Percentiles rank a stretch among this genome's conserved stretches.
Evolutionary conservation across 1,140 invertebrate genomes (phyloP).

Genomic region (Panonychus citri): DNA sequence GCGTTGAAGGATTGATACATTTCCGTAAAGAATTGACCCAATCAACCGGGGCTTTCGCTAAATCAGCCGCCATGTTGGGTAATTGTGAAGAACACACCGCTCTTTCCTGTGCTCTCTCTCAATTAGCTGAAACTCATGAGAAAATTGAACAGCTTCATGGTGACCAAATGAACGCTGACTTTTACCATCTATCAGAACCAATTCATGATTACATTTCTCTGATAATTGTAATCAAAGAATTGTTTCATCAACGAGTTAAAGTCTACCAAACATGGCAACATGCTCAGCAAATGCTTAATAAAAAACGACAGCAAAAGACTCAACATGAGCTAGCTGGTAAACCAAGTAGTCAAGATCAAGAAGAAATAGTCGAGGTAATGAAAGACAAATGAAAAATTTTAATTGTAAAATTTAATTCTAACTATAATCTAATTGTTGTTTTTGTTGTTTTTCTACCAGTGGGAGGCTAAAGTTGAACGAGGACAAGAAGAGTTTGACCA

Average conservation of each 20-base stretch:
- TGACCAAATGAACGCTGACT: constrained; percentile 84
- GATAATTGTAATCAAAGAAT: constrained; percentile 79
- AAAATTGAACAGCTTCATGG: constrained; percentile 64
- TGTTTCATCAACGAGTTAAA: constrained; percentile 94
- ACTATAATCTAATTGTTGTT: neutral
- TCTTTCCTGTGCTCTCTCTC: constrained; percentile 68
- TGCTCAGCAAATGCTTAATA: constrained; percentile 73
- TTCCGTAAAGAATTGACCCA: constrained; percentile 62
- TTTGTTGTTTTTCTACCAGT: constrained; percentile 32
- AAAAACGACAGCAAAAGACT: constrained; percentile 78
- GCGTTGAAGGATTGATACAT: constrained; percentile 61
- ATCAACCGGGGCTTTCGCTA: constrained; percentile 54
- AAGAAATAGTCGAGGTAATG: constrained; percentile 69
- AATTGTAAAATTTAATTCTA: neutral
- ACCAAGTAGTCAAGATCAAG: constrained; percentile 60
- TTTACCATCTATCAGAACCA: constrained; percentile 72
- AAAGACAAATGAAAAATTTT: neutral
- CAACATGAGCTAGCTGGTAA: constrained; percentile 68
- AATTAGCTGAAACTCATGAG: constrained; percentile 74
- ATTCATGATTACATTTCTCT: constrained; percentile 85
- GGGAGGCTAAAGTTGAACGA: constrained; percentile 83
- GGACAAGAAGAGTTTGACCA: constrained; percentile 89
- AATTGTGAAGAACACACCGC: constrained; percentile 86
- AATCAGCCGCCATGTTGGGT: constrained; percentile 69
- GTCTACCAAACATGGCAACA: constrained; percentile 95